A percentile compares a stretch with the other conserved stretches of the same genome.
phyloP scores from a whole-genome alignment of 64 coral and sea anemone genomes.

The Pocillopora damicornis region DNA sequence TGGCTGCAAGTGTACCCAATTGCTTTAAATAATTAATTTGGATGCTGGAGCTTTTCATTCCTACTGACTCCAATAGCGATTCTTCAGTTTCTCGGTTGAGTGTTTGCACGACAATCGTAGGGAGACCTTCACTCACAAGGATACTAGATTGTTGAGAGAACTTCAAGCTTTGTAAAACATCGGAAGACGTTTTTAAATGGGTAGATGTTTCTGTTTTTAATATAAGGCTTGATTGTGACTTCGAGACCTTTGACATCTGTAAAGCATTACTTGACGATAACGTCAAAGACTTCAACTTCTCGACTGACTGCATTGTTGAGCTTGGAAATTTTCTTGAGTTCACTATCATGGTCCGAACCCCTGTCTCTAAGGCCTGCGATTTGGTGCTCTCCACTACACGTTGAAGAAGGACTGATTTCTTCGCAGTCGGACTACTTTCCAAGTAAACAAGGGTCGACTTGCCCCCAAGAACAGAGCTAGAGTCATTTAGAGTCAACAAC shows the following conservation, averaged over 20 bases:
- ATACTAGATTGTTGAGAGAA: neutral
- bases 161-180: neutral
- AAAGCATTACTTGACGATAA: neutral
- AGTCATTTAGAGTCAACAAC: conserved; percentile 60
- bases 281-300: neutral
- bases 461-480: conserved; percentile 51
- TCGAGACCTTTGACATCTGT: neutral
- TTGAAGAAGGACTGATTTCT: neutral
- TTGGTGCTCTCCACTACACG: neutral
- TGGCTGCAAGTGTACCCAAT: neutral
- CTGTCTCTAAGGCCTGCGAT: neutral
- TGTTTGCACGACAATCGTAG: neutral
- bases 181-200: neutral
- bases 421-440: neutral
- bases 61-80: too few relatives aligned
- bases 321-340: neutral
- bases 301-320: neutral
- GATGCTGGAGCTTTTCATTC: too few relatives aligned
- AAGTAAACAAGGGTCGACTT: conserved; percentile 38
- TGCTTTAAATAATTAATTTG: too few relatives aligned
- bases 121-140: neutral
- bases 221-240: neutral
- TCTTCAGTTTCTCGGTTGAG: too few relatives aligned
- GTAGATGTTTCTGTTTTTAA: neutral
- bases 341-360: neutral